Evolutionary conservation across 92 coral and sea anemone species (phyloP), one percentile per base, ranked within the genome.

Genomic region (Meandrina meandrites): DNA sequence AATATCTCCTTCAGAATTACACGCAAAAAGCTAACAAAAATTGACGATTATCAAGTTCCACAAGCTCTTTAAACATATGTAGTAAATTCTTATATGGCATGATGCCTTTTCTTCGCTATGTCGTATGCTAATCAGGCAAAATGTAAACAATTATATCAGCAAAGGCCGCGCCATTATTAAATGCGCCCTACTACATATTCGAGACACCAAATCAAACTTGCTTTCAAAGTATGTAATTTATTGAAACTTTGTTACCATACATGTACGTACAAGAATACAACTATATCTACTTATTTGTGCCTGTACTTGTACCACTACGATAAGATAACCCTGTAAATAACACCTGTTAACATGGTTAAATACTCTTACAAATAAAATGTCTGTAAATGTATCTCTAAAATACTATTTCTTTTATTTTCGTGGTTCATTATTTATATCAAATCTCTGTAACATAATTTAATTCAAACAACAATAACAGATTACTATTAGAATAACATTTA

Each of bases 321-420:
- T 28, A 60, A 7, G 68, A 76, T 24, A 47, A 76, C 48, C 79
- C 79, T 45, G 56, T 76, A 47, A n/a, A 76, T 47, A 76, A 16
- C 19, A 45, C 30, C 79, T 72, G 47, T 72, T n/a, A n/a, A n/a
- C n/a, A n/a, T n/a, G n/a, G n/a, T n/a, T 76, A 76, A 76, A 77
- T 77, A 77, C 36, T 31, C 36, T 68, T n/a, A 6, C 10, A 28
- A 68, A 32, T 14, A 68, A 30, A 68, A 68, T 12, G 18, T 28
- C 37, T 27, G 53, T 68, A 32, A 37, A 75, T 37, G 28, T 42
- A 75, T 75, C 13, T 75, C 35, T n/a, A 77, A 30, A 14, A 77
- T 79, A 36, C 2, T 72, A 64, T 8, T 64, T 37, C 24, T 74
- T 7, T 47, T 28, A 27, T 27, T 24, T 14, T 32, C 53, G 40